These are phyloP conservation scores for Herminia tarsipennalis DNA, from an alignment of 2,888 invertebrate species.

Conservation along the genomic window DNA sequence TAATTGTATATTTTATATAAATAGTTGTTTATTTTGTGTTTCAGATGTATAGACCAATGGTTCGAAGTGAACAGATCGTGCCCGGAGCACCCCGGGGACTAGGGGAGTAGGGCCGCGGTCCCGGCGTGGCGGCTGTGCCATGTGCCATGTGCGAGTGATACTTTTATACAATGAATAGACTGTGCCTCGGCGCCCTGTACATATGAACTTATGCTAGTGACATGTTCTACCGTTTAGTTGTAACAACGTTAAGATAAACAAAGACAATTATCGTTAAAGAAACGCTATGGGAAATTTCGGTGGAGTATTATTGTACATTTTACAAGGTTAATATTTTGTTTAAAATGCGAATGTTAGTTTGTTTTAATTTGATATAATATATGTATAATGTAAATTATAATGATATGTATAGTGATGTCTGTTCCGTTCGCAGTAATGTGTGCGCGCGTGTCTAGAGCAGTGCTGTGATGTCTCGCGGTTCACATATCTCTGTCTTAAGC, in stretches of 20 bases:
- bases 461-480: constrained; percentile 45
- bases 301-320: constrained; percentile 75
- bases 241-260: constrained; percentile 67
- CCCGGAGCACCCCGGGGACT: constrained; percentile 99
- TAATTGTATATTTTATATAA: too few species aligned
- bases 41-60: constrained; percentile 99
- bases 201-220: constrained; percentile 80
- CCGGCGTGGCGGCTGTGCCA: constrained; percentile 28
- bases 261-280: constrained; percentile 72
- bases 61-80: constrained; percentile 99
- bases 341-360: constrained; percentile 56
- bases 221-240: constrained; percentile 80
- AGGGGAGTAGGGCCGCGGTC: constrained; percentile 86
- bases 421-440: constrained; percentile 42
- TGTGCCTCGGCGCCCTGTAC: constrained; percentile 74
- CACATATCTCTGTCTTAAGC: constrained; percentile 79
- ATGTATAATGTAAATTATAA: constrained; percentile 63
- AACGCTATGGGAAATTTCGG: constrained; percentile 70
- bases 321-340: constrained; percentile 70
- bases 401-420: constrained; percentile 49
- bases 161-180: constrained; percentile 78
- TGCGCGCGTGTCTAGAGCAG: constrained; percentile 49
- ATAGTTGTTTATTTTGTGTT: constrained; percentile 67
- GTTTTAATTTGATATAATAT: constrained; percentile 61
- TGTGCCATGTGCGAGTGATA: constrained; percentile 77